A percentile compares a stretch with the other conserved stretches of the same genome.
Evolutionary conservation across 2,113 vertebrate species (phyloP).

Genomic region (Catharus bicknelli): DNA sequence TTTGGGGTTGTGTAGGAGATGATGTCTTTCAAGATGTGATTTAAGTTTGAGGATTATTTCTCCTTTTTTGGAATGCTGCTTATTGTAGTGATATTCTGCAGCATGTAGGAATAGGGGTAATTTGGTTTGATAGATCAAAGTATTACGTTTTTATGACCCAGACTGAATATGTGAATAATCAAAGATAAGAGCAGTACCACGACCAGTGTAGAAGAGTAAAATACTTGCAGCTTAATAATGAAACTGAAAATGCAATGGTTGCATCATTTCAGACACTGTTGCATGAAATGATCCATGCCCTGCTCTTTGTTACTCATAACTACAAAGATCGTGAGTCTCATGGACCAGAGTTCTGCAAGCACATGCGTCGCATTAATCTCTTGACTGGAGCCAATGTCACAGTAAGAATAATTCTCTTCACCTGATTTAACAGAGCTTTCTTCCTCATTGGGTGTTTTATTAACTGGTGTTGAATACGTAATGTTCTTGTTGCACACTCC

Average conservation of each 20-base stretch:
- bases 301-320: slow-evolving; percentile 95
- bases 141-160: background rate
- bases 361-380: slow-evolving; percentile 92
- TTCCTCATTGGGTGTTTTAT: background rate
- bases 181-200: background rate
- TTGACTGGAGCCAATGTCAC: slow-evolving; percentile 89
- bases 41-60: background rate
- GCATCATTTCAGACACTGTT: slow-evolving; percentile 85
- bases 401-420: slow-evolving; percentile 65
- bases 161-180: background rate
- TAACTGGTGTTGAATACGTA: background rate
- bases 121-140: background rate
- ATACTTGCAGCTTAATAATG: background rate
- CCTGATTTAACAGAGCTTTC: background rate
- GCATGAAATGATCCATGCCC: slow-evolving; percentile 98
- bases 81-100: background rate
- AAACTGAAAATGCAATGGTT: background rate
- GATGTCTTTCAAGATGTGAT: background rate
- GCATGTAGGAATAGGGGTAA: background rate
- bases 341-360: slow-evolving; percentile 94
- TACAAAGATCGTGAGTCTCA: slow-evolving; percentile 90
- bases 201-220: background rate
- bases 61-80: background rate
- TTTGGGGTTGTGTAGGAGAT: background rate
- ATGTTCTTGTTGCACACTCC: background rate